Conservation (phyloP, 2,113 vertebrate species). For the Alligator mississippiensis region DNA sequence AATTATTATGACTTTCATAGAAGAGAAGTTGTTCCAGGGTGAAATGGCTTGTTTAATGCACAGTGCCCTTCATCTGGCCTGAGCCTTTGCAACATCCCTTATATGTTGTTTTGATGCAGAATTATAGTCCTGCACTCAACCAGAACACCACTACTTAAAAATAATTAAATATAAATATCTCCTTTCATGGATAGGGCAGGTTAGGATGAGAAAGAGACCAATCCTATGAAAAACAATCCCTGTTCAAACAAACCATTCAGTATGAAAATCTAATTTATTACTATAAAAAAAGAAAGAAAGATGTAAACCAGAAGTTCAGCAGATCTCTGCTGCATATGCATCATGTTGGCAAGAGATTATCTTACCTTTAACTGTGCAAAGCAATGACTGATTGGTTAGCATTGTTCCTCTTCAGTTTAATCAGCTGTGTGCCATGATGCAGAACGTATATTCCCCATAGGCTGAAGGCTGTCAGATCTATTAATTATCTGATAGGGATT, state of each 20-base stretch:
- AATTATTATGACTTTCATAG: neutral
- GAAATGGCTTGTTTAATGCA: neutral
- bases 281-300: neutral
- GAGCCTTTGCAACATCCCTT: neutral
- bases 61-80: neutral
- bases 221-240: neutral
- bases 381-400: constrained; percentile 75
- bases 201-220: neutral
- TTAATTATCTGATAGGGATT: constrained; percentile 78
- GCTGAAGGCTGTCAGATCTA: constrained; percentile 41
- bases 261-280: neutral
- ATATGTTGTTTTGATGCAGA: neutral
- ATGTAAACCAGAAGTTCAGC: neutral
- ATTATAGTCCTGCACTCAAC: neutral
- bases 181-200: neutral
- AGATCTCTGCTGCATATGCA: neutral
- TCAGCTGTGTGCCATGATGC: constrained; percentile 76
- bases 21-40: neutral
- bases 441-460: constrained; percentile 77
- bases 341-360: constrained; percentile 42
- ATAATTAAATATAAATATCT: neutral
- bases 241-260: neutral
- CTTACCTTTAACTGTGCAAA: constrained; percentile 61
- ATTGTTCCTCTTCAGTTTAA: constrained; percentile 75
- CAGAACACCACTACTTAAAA: neutral